Conservation (phyloP, 2,888 invertebrate species). For the Heteromyza rotundicornis region DNA sequence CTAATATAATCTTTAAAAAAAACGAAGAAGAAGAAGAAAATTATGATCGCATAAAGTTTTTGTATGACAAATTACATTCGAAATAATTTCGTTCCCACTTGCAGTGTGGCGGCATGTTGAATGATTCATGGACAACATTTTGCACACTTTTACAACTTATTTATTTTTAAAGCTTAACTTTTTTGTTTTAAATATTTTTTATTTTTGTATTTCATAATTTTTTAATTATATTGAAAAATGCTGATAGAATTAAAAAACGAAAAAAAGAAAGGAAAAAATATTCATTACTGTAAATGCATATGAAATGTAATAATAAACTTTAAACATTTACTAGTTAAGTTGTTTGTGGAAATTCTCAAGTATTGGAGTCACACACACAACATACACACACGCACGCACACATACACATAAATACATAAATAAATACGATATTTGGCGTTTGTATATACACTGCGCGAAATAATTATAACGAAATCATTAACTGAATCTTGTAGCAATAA, state of each 20-base stretch:
- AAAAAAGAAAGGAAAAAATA: not conserved
- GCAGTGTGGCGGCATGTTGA: no score
- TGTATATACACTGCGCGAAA: not conserved
- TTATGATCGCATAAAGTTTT: not conserved
- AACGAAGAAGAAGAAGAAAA: not conserved
- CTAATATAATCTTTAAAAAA: not conserved
- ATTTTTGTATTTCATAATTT: not conserved
- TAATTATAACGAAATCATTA: not conserved
- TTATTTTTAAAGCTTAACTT: no score
- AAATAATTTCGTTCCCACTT: no score
- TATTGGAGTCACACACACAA: not conserved
- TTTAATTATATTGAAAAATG: not conserved
- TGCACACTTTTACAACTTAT: no score
- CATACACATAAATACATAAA: no score
- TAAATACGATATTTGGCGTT: not conserved
- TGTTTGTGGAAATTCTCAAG: not conserved
- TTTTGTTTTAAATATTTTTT: no score
- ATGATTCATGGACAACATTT: no score
- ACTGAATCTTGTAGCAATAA: conserved; percentile 16
- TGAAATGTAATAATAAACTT: not conserved
- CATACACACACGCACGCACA: no score
- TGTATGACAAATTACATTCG: not conserved
- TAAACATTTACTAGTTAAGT: not conserved
- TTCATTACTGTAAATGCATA: not conserved
- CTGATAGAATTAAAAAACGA: not conserved